Base-by-base conservation (phyloP, 2,797 vertebrate genomes). In the Huso huso region DNA sequence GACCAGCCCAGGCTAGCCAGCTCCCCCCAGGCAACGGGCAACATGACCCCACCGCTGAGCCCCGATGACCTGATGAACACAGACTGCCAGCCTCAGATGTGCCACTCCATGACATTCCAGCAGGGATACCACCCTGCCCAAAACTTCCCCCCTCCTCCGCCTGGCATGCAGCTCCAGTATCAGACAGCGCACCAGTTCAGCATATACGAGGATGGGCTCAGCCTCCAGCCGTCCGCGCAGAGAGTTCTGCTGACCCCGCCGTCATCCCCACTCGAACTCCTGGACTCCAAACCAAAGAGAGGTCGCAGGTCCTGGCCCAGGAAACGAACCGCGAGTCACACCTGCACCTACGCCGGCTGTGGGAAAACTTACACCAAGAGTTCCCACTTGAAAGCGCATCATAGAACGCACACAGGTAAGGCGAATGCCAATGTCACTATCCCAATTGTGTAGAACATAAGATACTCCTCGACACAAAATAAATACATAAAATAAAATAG, bases 351-450 rank as follows among this genome's bases (percentile, higher is more conserved):
- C 10, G 78, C 87, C 0, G 94, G 94, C 1, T 98, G 95, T 7
- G 93, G 91, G 8, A 98, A 98, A 81, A 96, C 94, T 0, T 97
- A 98, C 84, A 98, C 94, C 77, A 97, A 97, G 82, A 97, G 94
- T 51, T 97, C 95, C 0, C 95, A 97, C 81, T 86, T 98, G 75
- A 98, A 98, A 83, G 95, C 95, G 0, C 95, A 97, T 65, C 91
- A 94, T 49, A 84, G 95, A 75, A 97, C 95, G 0, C 95, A 98
- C 78, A 98, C 95, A 87, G 95, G 95, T 98, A 81, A 79, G 75
- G 10, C 2, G 23, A 37, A 37, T 37, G 23, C 23, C 23, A 37
- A 3, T 3, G 23, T 37, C 23, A 37, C 23, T 37, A 4, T 37
- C 23, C 2, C 23, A 37, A 37, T 37, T 37, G 2, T 37, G 23